These are phyloP conservation scores for Anas platyrhynchos DNA, from an alignment of 2,113 vertebrate genomes.

Conservation along the genomic window DNA sequence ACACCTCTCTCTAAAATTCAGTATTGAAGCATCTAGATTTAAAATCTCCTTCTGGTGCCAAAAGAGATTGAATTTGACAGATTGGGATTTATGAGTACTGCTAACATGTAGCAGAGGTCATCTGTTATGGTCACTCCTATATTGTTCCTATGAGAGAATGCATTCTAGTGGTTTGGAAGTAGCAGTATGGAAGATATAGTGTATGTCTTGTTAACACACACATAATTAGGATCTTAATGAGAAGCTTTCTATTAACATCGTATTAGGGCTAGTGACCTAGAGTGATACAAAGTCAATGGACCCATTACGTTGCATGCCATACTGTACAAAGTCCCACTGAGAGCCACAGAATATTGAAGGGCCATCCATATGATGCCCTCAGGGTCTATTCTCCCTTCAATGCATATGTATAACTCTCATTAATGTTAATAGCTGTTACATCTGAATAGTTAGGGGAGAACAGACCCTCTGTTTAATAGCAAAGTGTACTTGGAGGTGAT, in stretches of 20 bases:
- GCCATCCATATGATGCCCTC: constrained; percentile 23
- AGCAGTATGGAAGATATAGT: constrained; percentile 43
- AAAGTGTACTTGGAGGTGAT: constrained; percentile 21
- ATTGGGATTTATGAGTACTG: constrained; percentile 61
- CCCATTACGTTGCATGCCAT: not conserved
- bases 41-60: constrained; percentile 57
- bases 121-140: constrained; percentile 29
- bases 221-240: constrained; percentile 63
- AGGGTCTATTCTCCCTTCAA: constrained; percentile 49
- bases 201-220: constrained; percentile 8
- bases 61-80: constrained; percentile 60
- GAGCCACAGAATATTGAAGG: constrained; percentile 40
- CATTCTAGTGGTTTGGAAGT: not conserved
- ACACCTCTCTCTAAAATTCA: not conserved
- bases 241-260: constrained; percentile 54
- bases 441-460: constrained; percentile 11
- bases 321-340: constrained; percentile 34
- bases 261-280: constrained; percentile 50
- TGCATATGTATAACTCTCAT: constrained; percentile 48
- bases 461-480: constrained; percentile 23
- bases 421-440: constrained; percentile 53
- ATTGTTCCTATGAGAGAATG: constrained; percentile 34
- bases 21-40: constrained; percentile 60
- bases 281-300: constrained; percentile 57
- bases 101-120: constrained; percentile 41